A percentile compares a stretch with the other conserved stretches of the same genome.
phyloP scores from a whole-genome alignment of 2,888 invertebrate genomes.

The Hoplodrina ambigua region DNA sequence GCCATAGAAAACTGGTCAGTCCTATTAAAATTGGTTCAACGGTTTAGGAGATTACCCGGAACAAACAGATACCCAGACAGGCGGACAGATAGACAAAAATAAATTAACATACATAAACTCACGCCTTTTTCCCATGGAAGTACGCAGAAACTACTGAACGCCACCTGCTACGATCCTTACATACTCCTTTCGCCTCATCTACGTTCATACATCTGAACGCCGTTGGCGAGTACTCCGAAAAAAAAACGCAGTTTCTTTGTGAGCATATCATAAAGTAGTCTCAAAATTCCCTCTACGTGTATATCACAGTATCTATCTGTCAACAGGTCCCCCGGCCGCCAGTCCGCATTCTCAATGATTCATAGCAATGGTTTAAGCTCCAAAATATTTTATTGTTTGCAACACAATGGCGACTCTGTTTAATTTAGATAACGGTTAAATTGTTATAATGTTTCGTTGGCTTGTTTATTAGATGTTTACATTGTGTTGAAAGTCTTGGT shows the following conservation, averaged over 20 bases:
- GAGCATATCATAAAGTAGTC: not conserved
- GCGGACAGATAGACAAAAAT: too few species aligned
- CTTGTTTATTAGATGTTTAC: conserved; percentile 46
- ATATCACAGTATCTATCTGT: conserved; percentile 34
- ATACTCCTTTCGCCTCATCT: too few species aligned
- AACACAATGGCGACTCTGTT: conserved; percentile 49
- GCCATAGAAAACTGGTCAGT: too few species aligned
- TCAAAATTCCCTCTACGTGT: not conserved
- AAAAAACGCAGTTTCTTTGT: not conserved
- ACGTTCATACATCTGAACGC: too few species aligned
- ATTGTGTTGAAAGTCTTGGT: conserved; percentile 8
- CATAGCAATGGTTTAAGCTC: conserved; percentile 42
- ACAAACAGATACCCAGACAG: too few species aligned
- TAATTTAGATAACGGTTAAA: conserved; percentile 47
- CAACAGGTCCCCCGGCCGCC: not conserved
- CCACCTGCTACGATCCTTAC: too few species aligned
- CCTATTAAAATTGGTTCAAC: too few species aligned
- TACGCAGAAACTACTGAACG: too few species aligned
- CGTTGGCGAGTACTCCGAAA: too few species aligned
- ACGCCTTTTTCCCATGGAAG: too few species aligned
- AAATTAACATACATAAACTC: too few species aligned
- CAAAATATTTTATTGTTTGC: conserved; percentile 63
- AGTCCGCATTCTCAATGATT: conserved; percentile 60
- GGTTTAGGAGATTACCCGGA: too few species aligned
- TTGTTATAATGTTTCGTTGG: conserved; percentile 41